These are phyloP conservation scores for Micrasema longulum DNA, from an alignment of 1,140 invertebrate genomes.

Conservation along the genomic window DNA sequence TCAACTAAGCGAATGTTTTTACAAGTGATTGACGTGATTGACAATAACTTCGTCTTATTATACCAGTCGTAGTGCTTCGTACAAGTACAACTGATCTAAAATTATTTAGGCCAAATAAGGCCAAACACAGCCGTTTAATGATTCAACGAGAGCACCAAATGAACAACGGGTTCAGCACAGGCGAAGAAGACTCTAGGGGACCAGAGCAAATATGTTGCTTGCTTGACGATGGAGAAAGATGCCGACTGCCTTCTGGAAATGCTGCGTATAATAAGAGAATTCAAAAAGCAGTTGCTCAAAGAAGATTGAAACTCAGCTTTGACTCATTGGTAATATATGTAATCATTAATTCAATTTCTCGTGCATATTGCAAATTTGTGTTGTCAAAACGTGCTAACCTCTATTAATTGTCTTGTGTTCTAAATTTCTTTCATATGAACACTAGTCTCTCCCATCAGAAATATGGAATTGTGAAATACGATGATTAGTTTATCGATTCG, in stretches of 20 bases:
- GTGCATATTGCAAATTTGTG: no score
- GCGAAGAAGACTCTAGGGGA: constrained; percentile 88
- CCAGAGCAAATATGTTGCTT: constrained; percentile 94
- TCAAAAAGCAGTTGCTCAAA: constrained; percentile 94
- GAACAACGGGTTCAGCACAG: constrained; percentile 86
- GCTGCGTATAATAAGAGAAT: constrained; percentile 97
- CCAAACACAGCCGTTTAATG: constrained; percentile 57
- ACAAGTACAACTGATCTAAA: not conserved
- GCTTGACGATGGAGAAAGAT: constrained; percentile 89
- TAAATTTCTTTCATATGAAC: no score
- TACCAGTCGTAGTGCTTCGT: not conserved
- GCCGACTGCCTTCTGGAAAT: constrained; percentile 90
- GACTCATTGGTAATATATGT: constrained; percentile 79
- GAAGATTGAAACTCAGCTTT: constrained; percentile 88
- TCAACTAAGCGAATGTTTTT: not conserved
- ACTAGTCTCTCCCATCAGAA: no score
- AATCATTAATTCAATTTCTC: no score
- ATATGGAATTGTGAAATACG: no score
- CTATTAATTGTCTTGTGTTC: no score
- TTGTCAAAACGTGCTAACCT: no score
- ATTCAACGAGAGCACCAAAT: constrained; percentile 69
- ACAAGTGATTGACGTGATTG: not conserved
- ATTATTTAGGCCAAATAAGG: constrained; percentile 6
- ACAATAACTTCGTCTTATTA: not conserved
- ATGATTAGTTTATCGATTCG: no score